Evolutionary conservation across 1,140 invertebrate genomes (phyloP).

Genomic region (Lamellibrachia luymesi): DNA sequence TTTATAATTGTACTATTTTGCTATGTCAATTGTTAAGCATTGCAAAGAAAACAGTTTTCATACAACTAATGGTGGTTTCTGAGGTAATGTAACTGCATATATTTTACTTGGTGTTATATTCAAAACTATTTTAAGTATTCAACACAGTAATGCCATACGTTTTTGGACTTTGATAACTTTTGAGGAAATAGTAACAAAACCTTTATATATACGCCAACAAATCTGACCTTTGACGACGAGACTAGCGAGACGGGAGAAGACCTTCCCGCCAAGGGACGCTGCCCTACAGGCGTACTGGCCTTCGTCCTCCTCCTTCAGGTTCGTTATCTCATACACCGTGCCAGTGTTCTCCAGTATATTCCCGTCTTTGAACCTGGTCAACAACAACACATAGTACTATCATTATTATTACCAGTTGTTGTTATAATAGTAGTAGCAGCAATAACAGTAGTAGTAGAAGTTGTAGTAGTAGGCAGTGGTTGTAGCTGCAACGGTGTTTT

Average conservation of each 20-base stretch:
- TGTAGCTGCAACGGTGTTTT: neutral
- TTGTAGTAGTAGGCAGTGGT: neutral
- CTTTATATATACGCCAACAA: too few relatives aligned
- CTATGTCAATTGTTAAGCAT: too few relatives aligned
- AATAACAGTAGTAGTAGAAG: neutral
- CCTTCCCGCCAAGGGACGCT: neutral
- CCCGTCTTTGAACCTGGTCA: neutral
- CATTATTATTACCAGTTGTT: too few relatives aligned
- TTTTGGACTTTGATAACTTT: too few relatives aligned
- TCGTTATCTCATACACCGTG: neutral
- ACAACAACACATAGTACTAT: neutral
- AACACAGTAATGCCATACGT: too few relatives aligned
- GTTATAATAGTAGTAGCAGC: neutral
- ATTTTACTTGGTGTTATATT: too few relatives aligned
- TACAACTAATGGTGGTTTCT: too few relatives aligned
- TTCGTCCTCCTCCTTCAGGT: neutral
- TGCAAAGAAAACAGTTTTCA: too few relatives aligned
- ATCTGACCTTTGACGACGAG: neutral
- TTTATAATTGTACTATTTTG: too few relatives aligned
- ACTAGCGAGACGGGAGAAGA: neutral
- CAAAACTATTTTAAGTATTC: too few relatives aligned
- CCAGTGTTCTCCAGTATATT: neutral
- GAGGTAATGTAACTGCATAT: too few relatives aligned
- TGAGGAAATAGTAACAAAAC: too few relatives aligned
- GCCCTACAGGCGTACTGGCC: neutral